phyloP scores from a whole-genome alignment of 2,113 vertebrate genomes.

The Thamnophis sirtalis region DNA sequence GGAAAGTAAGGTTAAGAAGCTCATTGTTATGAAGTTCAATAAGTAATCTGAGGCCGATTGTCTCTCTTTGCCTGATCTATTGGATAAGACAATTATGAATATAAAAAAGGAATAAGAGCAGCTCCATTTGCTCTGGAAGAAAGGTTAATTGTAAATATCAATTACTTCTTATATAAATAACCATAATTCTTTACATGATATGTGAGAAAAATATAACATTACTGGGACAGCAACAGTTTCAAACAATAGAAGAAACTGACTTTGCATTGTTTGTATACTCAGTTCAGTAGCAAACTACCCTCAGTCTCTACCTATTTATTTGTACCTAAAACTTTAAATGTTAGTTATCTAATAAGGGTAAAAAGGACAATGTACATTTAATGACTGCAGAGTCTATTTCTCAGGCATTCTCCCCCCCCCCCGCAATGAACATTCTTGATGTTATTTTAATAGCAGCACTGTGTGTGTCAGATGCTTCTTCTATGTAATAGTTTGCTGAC shows the following conservation, averaged over 20 bases:
- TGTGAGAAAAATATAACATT: neutral
- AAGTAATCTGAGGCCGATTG: neutral
- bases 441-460: conserved; percentile 51
- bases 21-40: neutral
- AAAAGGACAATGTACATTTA: conserved; percentile 39
- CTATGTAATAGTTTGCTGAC: conserved; percentile 54
- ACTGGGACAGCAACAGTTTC: conserved; percentile 11
- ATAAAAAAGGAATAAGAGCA: neutral
- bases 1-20: neutral
- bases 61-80: neutral
- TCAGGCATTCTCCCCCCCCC: conserved; percentile 46
- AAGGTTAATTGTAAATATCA: neutral
- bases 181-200: neutral
- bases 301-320: neutral
- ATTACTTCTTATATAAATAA: neutral
- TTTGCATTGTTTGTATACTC: conserved; percentile 14
- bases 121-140: neutral
- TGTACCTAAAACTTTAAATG: conserved; percentile 25
- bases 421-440: conserved; percentile 38
- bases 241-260: neutral
- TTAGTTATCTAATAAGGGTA: conserved; percentile 33
- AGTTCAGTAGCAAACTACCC: neutral
- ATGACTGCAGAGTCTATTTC: conserved; percentile 34
- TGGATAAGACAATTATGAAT: neutral
- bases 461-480: conserved; percentile 35